phyloP scores from a whole-genome alignment of 2,797 vertebrate species.

The Galago senegalensis region DNA sequence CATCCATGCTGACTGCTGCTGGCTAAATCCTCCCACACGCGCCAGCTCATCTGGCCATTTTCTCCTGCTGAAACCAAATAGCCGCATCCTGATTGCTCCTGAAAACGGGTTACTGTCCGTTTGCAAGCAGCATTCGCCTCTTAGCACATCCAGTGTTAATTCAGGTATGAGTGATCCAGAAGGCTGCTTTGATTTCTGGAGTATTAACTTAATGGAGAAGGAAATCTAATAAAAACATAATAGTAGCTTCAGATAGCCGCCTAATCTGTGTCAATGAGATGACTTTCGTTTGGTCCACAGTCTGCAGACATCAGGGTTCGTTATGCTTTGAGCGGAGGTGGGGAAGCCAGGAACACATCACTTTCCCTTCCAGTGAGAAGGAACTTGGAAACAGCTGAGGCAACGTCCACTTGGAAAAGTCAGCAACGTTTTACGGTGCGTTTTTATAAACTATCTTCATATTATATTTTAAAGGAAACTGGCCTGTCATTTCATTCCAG shows the following conservation, averaged over 20 bases:
- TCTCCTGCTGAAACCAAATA: not conserved
- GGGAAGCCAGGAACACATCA: not conserved
- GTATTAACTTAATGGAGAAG: conserved; percentile 64
- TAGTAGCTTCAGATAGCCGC: conserved; percentile 56
- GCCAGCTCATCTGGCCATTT: not conserved
- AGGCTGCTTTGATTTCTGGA: conserved; percentile 63
- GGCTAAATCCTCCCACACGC: not conserved
- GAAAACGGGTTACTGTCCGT: conserved; percentile 57
- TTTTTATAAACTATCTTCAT: conserved; percentile 58
- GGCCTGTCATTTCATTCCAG: conserved; percentile 76
- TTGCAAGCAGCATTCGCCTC: conserved; percentile 33
- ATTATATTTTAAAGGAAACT: conserved; percentile 53
- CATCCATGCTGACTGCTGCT: not conserved
- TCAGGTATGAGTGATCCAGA: not conserved
- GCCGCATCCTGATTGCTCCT: not conserved
- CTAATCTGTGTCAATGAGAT: conserved; percentile 25
- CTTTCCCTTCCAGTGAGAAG: conserved; percentile 47
- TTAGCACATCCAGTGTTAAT: not conserved
- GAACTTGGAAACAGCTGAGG: conserved; percentile 40
- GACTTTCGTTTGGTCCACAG: conserved; percentile 24
- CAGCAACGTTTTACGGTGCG: conserved; percentile 5
- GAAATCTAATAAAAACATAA: conserved; percentile 59
- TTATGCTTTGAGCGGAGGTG: not conserved
- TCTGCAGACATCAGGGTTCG: not conserved
- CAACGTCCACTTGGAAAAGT: not conserved